Conservation (phyloP, 2,888 invertebrate genomes). For the Thalpophila matura region DNA sequence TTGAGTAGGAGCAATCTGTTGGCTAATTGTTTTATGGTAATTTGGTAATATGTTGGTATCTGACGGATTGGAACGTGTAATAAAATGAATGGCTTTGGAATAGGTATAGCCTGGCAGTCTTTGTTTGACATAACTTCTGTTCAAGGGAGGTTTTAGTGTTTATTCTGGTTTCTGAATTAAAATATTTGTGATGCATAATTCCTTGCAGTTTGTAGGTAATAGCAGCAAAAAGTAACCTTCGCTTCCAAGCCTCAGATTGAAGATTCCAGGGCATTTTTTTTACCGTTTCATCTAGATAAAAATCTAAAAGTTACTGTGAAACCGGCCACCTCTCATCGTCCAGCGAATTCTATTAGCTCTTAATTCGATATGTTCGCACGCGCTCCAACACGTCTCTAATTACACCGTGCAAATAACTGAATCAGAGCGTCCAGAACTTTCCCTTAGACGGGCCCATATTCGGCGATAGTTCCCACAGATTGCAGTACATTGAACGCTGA, state of each 20-base stretch:
- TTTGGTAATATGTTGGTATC: constrained; percentile 31
- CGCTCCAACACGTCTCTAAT: constrained; percentile 44
- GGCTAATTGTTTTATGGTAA: constrained; percentile 50
- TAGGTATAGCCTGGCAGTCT: neutral
- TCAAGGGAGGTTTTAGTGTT: too few relatives aligned
- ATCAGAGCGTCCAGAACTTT: constrained; percentile 57
- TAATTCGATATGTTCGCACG: constrained; percentile 44
- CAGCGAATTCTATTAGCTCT: constrained; percentile 42
- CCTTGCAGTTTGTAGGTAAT: too few relatives aligned
- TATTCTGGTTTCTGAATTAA: too few relatives aligned
- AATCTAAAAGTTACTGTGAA: constrained; percentile 16
- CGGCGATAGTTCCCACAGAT: constrained; percentile 76
- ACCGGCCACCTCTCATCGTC: constrained; percentile 5
- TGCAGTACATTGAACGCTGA: constrained; percentile 61
- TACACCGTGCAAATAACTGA: constrained; percentile 51
- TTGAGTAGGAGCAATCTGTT: constrained; percentile 38
- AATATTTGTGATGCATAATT: too few relatives aligned
- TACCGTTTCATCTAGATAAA: constrained; percentile 9
- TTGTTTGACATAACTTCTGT: too few relatives aligned
- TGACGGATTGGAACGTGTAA: neutral
- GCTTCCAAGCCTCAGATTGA: neutral
- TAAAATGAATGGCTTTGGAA: too few relatives aligned
- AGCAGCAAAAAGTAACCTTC: too few relatives aligned
- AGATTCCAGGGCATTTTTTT: neutral
- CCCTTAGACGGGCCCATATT: constrained; percentile 68